A percentile compares a stretch with the other conserved stretches of the same genome.
phyloP scores from a whole-genome alignment of 2,888 invertebrate species.

The Parochlus steinenii region DNA sequence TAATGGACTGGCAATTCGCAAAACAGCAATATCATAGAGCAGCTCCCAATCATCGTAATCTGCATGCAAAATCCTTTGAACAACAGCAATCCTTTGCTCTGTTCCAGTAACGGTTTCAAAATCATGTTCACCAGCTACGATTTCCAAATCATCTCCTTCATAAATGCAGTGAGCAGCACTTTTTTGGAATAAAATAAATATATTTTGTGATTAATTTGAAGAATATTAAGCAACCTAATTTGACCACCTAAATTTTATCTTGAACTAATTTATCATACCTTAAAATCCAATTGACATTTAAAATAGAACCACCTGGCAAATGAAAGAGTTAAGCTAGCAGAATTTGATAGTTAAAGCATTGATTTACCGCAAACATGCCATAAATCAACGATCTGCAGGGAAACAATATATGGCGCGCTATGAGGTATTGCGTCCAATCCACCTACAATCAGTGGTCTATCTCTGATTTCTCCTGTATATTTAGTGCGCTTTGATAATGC shows the following conservation, averaged over 20 bases:
- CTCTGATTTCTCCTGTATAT: neutral
- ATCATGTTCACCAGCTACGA: constrained; percentile 3
- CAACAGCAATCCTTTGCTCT: neutral
- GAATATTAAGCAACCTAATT: no score
- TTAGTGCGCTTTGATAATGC: neutral
- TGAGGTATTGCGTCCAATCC: neutral
- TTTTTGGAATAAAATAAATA: no score
- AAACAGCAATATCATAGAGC: neutral
- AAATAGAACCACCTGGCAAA: constrained; percentile 1
- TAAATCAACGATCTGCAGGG: neutral
- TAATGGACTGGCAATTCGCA: neutral
- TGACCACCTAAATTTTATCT: no score
- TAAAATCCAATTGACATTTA: neutral
- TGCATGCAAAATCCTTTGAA: neutral
- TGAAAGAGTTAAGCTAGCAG: no score
- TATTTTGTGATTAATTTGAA: no score
- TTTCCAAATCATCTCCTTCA: neutral
- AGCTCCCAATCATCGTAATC: no score
- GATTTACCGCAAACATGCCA: constrained; percentile 1
- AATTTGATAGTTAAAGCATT: no score
- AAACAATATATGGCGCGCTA: neutral
- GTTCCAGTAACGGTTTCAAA: neutral
- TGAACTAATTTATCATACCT: no score
- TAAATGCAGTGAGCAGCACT: constrained; percentile 3
- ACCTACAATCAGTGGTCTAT: no score